These are phyloP conservation scores for Myotis yumanensis DNA, from an alignment of 2,113 vertebrate genomes.

Conservation along the genomic window DNA sequence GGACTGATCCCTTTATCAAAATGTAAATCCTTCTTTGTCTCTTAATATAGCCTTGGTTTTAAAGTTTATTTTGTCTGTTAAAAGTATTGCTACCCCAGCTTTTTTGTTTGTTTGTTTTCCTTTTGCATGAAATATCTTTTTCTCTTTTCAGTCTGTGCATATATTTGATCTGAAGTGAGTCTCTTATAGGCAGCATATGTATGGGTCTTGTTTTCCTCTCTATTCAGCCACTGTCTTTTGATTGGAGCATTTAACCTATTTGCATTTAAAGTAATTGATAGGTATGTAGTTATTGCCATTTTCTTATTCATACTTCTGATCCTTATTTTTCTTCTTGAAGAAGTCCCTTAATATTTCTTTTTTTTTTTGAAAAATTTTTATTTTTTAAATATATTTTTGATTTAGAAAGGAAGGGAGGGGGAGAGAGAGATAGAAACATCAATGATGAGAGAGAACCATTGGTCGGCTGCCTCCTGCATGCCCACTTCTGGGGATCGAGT, in stretches of 20 bases:
- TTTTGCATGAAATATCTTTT: not conserved
- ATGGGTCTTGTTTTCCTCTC: not conserved
- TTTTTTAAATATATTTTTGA: too few relatives aligned
- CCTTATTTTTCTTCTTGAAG: not conserved
- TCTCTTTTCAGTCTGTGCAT: not conserved
- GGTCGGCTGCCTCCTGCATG: too few relatives aligned
- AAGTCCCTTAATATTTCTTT: not conserved
- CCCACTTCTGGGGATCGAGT: too few relatives aligned
- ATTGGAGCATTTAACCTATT: not conserved
- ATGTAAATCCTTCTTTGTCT: not conserved
- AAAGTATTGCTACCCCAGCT: not conserved
- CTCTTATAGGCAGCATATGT: not conserved
- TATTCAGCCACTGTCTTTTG: not conserved
- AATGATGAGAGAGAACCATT: too few relatives aligned
- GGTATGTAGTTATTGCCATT: not conserved
- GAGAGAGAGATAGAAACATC: too few relatives aligned
- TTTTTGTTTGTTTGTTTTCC: not conserved
- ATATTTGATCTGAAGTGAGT: not conserved
- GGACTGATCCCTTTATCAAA: not conserved
- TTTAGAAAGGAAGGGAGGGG: not conserved
- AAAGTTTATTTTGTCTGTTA: not conserved
- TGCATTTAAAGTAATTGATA: not conserved
- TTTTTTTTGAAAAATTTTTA: too few relatives aligned
- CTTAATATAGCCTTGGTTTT: not conserved
- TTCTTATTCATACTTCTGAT: not conserved